Evolutionary conservation across 1,140 invertebrate genomes (phyloP).

Genomic region (Sarcophaga bullata): DNA sequence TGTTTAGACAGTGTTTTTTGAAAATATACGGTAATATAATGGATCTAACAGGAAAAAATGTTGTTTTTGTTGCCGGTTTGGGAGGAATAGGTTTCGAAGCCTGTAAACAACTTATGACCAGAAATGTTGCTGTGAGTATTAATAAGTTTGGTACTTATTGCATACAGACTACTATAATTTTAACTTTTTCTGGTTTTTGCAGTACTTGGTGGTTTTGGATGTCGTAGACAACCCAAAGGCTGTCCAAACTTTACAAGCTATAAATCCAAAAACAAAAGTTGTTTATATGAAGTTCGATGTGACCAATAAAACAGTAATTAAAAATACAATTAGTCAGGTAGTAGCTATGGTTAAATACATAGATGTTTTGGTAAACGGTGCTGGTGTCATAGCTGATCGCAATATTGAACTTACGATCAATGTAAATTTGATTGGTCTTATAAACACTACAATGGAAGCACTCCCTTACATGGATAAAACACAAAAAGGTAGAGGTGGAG

Average conservation of each 20-base stretch:
- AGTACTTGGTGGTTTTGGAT: constrained; percentile 60
- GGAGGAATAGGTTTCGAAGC: constrained; percentile 61
- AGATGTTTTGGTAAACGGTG: constrained; percentile 60
- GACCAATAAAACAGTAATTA: constrained; percentile 52
- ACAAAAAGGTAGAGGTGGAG: constrained; percentile 71
- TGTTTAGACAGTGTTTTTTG: neutral
- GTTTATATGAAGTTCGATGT: constrained; percentile 59
- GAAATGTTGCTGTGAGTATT: constrained; percentile 43
- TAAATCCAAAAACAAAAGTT: constrained; percentile 58
- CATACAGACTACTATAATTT: neutral
- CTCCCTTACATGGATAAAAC: constrained; percentile 69
- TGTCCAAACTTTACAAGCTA: constrained; percentile 54
- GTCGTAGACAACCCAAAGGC: constrained; percentile 55
- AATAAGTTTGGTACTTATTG: neutral
- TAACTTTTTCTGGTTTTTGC: neutral
- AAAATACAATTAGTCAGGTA: constrained; percentile 53
- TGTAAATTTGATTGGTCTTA: constrained; percentile 60
- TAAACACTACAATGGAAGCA: constrained; percentile 59
- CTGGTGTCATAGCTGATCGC: constrained; percentile 59
- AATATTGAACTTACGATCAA: constrained; percentile 62
- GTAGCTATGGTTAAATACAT: constrained; percentile 55
- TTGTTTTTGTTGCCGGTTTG: constrained; percentile 59
- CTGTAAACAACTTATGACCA: constrained; percentile 44
- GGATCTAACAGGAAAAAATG: constrained; percentile 57
- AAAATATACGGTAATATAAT: constrained; percentile 43